These are phyloP conservation scores for Drosophila varians DNA, from an alignment of 1,140 invertebrate genomes.

Conservation along the genomic window DNA sequence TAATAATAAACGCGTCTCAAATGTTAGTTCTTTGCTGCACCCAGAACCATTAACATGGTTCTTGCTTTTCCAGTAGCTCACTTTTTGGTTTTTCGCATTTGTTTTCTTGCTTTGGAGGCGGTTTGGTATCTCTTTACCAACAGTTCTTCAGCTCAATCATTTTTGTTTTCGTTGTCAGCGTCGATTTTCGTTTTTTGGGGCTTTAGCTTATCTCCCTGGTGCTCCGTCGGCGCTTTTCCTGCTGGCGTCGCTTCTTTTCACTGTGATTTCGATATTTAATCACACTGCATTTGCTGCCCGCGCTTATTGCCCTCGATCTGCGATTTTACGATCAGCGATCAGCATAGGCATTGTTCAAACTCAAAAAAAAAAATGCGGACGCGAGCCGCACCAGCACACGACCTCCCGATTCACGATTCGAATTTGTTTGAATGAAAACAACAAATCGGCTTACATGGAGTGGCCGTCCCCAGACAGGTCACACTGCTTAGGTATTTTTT, in stretches of 20 bases:
- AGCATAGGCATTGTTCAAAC: not conserved
- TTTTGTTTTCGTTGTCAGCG: constrained; percentile 3
- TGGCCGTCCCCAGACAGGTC: no score
- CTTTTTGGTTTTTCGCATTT: constrained; percentile 2
- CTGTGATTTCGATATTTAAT: not conserved
- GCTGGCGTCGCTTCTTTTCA: not conserved
- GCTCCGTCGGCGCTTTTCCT: not conserved
- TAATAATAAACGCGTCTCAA: constrained; percentile 8
- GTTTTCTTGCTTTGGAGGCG: not conserved
- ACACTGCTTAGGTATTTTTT: no score
- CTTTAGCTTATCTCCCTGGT: not conserved
- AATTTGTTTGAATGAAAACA: no score
- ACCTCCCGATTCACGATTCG: not conserved
- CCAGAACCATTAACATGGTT: not conserved
- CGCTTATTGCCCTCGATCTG: not conserved
- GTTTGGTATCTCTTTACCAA: not conserved
- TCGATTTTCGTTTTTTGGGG: not conserved
- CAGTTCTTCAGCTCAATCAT: constrained; percentile 1
- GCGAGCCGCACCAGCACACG: not conserved
- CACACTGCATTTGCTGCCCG: not conserved
- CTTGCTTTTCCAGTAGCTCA: not conserved
- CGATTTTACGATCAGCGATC: not conserved
- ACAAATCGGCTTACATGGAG: no score
- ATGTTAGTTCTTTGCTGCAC: not conserved
- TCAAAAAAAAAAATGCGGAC: not conserved